Evolutionary conservation across 2,888 invertebrate species (phyloP).

Genomic region (Macrosoma leucophasiata): DNA sequence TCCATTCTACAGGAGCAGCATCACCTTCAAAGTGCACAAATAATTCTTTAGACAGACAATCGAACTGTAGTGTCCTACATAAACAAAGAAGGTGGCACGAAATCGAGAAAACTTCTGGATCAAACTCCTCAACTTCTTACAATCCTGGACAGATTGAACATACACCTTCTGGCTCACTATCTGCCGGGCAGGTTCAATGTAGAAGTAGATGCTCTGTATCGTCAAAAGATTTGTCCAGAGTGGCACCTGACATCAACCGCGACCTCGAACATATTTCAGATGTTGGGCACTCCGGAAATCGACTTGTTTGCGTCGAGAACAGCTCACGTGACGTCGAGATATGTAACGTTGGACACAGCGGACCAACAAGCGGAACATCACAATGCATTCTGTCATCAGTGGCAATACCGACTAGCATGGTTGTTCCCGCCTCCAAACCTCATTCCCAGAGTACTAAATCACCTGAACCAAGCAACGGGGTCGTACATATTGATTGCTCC

Average conservation of each 20-base stretch:
- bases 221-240: slow-evolving; percentile 6
- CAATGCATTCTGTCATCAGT: slow-evolving; percentile 18
- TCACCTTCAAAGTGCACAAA: slow-evolving; percentile 11
- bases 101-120: slow-evolving; percentile 15
- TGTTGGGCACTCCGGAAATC: slow-evolving; percentile 19
- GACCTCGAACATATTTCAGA: slow-evolving; percentile 12
- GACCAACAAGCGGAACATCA: slow-evolving; percentile 16
- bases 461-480: slow-evolving; percentile 23
- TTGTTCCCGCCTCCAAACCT: slow-evolving; percentile 6
- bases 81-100: slow-evolving; percentile 28
- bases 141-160: slow-evolving; percentile 8
- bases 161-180: slow-evolving; percentile 11
- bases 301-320: slow-evolving; percentile 22
- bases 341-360: slow-evolving; percentile 14
- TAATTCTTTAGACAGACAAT: slow-evolving; percentile 15
- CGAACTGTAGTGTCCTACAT: slow-evolving; percentile 12
- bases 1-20: slow-evolving; percentile 7
- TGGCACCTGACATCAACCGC: slow-evolving; percentile 17
- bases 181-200: slow-evolving; percentile 25
- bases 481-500: slow-evolving; percentile 29
- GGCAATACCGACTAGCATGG: slow-evolving; percentile 9
- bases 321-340: slow-evolving; percentile 14
- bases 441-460: slow-evolving; percentile 11
- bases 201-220: slow-evolving; percentile 20
- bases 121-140: slow-evolving; percentile 12